Evolutionary conservation across 2,888 invertebrate genomes (phyloP).

Genomic region (Lamellibrachia columna): DNA sequence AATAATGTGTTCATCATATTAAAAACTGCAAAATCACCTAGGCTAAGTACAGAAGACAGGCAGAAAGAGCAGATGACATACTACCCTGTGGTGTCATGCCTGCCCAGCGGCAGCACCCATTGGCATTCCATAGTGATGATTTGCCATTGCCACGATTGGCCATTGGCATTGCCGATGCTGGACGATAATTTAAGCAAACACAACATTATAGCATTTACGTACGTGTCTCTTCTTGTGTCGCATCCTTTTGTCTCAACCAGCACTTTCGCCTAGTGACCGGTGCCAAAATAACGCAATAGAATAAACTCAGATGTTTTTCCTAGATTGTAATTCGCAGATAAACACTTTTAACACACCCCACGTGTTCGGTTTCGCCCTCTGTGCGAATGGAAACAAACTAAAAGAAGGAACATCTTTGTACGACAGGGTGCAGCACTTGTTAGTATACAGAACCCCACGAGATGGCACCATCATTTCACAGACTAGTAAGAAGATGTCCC

Average conservation of each 20-base stretch:
- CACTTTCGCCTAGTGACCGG: neutral
- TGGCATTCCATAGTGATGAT: no score
- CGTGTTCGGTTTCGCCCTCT: constrained; percentile 16
- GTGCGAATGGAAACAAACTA: neutral
- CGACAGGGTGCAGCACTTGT: no score
- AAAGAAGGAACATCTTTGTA: neutral
- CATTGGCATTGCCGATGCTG: neutral
- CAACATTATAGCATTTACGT: neutral
- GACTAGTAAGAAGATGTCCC: no score
- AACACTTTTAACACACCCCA: neutral
- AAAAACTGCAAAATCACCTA: no score
- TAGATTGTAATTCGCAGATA: neutral
- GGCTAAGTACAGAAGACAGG: no score
- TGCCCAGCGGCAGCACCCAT: no score
- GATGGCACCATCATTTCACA: neutral
- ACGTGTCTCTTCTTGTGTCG: neutral
- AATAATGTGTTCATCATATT: no score
- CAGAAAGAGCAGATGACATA: no score
- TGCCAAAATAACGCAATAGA: neutral
- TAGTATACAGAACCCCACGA: neutral
- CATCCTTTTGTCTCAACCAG: neutral
- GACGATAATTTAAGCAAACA: neutral
- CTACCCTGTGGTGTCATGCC: no score
- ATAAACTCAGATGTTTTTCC: neutral
- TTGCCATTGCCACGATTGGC: no score